phyloP scores from a whole-genome alignment of 2,888 invertebrate species.

The Mellilla xanthometata region DNA sequence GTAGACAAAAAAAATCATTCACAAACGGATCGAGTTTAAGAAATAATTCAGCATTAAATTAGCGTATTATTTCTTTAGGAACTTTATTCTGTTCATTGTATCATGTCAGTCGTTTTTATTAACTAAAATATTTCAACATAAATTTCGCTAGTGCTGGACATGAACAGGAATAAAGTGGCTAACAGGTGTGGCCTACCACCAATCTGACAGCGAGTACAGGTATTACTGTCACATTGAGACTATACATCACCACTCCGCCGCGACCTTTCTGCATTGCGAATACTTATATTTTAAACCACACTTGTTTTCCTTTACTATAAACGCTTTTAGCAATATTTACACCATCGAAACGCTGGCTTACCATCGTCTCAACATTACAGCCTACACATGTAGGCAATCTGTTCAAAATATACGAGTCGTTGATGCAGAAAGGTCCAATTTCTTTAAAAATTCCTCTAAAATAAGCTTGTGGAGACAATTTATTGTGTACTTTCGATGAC shows the following conservation, averaged over 20 bases:
- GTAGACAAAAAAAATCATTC: slow-evolving; percentile 61
- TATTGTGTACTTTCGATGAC: slow-evolving; percentile 12
- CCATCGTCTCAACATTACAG: too few relatives aligned
- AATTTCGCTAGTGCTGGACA: slow-evolving; percentile 54
- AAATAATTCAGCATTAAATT: slow-evolving; percentile 67
- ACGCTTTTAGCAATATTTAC: too few relatives aligned
- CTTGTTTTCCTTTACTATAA: too few relatives aligned
- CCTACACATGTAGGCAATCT: too few relatives aligned
- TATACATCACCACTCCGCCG: not conserved
- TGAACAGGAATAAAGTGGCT: slow-evolving; percentile 47
- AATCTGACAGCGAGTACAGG: slow-evolving; percentile 33
- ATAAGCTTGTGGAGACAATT: slow-evolving; percentile 16
- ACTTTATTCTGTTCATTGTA: slow-evolving; percentile 55
- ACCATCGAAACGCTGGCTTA: too few relatives aligned
- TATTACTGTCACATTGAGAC: slow-evolving; percentile 1
- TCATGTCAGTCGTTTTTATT: slow-evolving; percentile 64
- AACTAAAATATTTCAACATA: slow-evolving; percentile 57
- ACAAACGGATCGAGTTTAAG: slow-evolving; percentile 64
- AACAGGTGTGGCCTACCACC: slow-evolving; percentile 48
- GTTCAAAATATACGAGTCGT: too few relatives aligned
- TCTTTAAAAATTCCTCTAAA: slow-evolving; percentile 12
- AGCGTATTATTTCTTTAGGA: slow-evolving; percentile 53
- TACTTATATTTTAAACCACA: too few relatives aligned
- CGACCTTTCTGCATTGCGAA: too few relatives aligned
- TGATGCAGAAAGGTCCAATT: not conserved